A percentile compares a stretch with the other conserved stretches of the same genome.
Evolutionary conservation across 2,888 invertebrate genomes (phyloP).

Genomic region (Ephialtes manifestator): DNA sequence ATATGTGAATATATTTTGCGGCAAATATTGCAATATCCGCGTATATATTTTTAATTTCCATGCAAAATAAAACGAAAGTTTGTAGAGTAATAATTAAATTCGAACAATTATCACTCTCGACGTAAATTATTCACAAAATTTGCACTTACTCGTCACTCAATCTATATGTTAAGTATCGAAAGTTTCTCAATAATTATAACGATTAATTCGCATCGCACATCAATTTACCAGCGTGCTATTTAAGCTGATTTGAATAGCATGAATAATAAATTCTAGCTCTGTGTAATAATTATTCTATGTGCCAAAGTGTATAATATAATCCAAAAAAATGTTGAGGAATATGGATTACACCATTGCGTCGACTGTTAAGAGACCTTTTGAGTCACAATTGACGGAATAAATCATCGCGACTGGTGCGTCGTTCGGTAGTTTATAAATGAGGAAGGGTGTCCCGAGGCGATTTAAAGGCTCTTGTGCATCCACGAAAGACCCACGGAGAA

Average conservation of each 20-base stretch:
- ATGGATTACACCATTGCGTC: not conserved
- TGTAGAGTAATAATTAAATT: not conserved
- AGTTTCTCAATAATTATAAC: conserved; percentile 1
- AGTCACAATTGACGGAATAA: conserved; percentile 39
- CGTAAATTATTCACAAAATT: not conserved
- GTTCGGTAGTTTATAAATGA: conserved; percentile 34
- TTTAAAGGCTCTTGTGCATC: conserved; percentile 64
- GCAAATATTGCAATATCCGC: too few species aligned
- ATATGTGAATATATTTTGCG: too few species aligned
- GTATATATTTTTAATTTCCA: not conserved
- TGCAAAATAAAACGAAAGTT: not conserved
- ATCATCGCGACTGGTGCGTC: conserved; percentile 41
- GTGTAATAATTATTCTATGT: not conserved
- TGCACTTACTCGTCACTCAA: conserved; percentile 17
- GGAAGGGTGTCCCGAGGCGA: conserved; percentile 55
- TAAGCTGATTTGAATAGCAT: not conserved
- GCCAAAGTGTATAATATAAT: not conserved
- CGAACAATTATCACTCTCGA: not conserved
- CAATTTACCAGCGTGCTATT: not conserved
- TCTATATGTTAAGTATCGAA: conserved; percentile 18
- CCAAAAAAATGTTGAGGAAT: not conserved
- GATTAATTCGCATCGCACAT: not conserved
- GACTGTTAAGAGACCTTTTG: not conserved
- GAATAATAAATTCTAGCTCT: not conserved
- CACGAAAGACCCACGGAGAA: conserved; percentile 41